Evolutionary conservation across 2,113 vertebrate genomes (phyloP).

Genomic region (Coptodon rendalli): DNA sequence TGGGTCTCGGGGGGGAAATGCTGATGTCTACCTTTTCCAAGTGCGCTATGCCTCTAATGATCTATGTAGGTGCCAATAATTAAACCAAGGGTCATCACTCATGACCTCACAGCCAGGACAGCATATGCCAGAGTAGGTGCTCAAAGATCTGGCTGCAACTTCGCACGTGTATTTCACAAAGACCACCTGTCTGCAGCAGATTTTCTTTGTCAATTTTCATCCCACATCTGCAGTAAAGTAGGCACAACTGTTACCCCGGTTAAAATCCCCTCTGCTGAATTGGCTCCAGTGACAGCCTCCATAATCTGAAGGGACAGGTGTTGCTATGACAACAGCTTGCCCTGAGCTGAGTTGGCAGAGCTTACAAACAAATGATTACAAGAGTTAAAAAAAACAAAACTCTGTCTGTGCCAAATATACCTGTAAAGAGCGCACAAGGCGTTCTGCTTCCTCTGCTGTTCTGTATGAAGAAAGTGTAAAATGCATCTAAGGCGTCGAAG

Average conservation of each 20-base stretch:
- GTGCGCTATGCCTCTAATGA: neutral
- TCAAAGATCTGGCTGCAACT: neutral
- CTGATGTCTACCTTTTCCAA: neutral
- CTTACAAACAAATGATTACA: slow-evolving; percentile 54
- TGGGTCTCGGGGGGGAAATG: neutral
- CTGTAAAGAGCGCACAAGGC: neutral
- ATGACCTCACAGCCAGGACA: neutral
- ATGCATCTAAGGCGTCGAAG: neutral
- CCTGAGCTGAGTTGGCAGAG: slow-evolving; percentile 40
- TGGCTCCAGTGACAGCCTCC: slow-evolving; percentile 25
- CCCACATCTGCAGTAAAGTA: neutral
- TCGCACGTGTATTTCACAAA: neutral
- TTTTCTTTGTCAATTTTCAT: neutral
- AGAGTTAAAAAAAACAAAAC: slow-evolving; percentile 6
- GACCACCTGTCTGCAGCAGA: neutral
- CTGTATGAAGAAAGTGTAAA: neutral
- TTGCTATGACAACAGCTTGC: slow-evolving; percentile 59
- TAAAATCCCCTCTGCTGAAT: slow-evolving; percentile 38
- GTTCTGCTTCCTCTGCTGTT: neutral
- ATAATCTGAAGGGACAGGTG: slow-evolving; percentile 52
- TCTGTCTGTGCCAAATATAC: slow-evolving; percentile 19
- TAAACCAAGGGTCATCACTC: slow-evolving; percentile 1
- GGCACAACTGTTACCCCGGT: neutral
- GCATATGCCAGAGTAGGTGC: neutral
- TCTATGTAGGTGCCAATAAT: slow-evolving; percentile 2